Percentiles rank a stretch among this genome's conserved stretches.
Evolutionary conservation across 2,888 invertebrate species (phyloP).

Genomic region (Drosophila dives): DNA sequence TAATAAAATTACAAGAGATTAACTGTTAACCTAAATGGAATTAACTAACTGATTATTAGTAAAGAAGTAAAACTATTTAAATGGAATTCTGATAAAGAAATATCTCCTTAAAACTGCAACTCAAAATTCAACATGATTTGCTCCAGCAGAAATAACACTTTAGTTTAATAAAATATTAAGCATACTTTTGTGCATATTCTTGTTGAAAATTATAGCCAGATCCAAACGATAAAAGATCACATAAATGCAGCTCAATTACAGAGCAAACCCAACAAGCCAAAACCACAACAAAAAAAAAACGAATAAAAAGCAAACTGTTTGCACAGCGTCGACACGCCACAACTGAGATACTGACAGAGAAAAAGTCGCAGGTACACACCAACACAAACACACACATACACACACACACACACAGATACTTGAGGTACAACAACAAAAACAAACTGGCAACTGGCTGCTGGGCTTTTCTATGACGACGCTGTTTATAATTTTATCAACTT

Average conservation of each 20-base stretch:
- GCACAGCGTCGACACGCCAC: conserved; percentile 40
- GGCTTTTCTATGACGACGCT: conserved; percentile 48
- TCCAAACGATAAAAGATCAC: neutral
- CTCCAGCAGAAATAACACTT: too few species aligned
- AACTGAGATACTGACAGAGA: conserved; percentile 8
- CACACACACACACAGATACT: conserved; percentile 13
- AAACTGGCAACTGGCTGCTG: conserved; percentile 22
- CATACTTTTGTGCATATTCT: conserved; percentile 1
- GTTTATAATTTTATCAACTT: conserved; percentile 82
- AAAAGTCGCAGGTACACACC: conserved; percentile 24
- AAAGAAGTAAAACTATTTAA: neutral
- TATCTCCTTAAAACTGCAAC: neutral
- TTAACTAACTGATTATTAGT: neutral
- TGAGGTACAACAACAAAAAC: conserved; percentile 13
- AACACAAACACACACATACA: conserved; percentile 3
- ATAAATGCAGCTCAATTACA: conserved; percentile 36
- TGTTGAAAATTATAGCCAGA: neutral
- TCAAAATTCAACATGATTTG: too few species aligned
- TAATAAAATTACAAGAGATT: neutral
- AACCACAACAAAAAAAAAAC: neutral
- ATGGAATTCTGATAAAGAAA: neutral
- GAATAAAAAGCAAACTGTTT: conserved; percentile 32
- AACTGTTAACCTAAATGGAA: neutral
- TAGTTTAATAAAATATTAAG: neutral
- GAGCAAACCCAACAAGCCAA: conserved; percentile 16